Evolutionary conservation across 2,797 vertebrate genomes (phyloP).

Genomic region (Lutjanus argentimaculatus): DNA sequence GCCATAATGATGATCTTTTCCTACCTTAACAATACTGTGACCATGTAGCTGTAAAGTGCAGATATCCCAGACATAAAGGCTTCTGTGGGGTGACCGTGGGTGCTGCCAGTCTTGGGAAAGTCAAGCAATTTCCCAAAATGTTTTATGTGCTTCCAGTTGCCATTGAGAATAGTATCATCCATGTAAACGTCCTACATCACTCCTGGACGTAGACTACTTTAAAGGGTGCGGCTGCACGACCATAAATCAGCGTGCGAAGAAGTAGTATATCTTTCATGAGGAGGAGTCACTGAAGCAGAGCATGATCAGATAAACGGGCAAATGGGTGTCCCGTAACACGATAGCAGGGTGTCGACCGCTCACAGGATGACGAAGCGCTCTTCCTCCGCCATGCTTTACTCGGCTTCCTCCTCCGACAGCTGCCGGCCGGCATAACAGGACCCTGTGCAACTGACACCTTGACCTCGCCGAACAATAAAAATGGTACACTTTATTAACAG

Average conservation of each 20-base stretch:
- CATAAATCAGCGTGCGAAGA: conserved; percentile 10
- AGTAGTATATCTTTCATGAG: conserved; percentile 7
- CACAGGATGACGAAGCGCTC: conserved; percentile 17
- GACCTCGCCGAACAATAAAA: not conserved
- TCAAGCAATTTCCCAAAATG: not conserved
- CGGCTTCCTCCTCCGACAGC: not conserved
- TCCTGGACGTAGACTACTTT: not conserved
- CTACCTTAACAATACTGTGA: not conserved
- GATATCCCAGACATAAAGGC: not conserved
- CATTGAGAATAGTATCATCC: not conserved
- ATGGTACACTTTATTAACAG: conserved; percentile 49
- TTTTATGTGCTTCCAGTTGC: not conserved
- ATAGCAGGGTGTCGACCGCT: not conserved
- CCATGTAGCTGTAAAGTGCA: not conserved
- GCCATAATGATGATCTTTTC: not conserved
- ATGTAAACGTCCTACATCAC: not conserved
- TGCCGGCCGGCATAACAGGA: conserved; percentile 4
- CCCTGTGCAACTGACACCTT: not conserved
- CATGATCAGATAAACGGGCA: conserved; percentile 33
- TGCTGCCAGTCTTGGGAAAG: not conserved
- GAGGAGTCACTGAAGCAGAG: conserved; percentile 12
- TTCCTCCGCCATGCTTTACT: not conserved
- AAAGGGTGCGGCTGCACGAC: not conserved
- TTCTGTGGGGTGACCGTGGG: not conserved
- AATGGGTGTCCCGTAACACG: conserved; percentile 13